phyloP scores from a whole-genome alignment of 2,888 invertebrate species.

The Odontocolon sp. region DNA sequence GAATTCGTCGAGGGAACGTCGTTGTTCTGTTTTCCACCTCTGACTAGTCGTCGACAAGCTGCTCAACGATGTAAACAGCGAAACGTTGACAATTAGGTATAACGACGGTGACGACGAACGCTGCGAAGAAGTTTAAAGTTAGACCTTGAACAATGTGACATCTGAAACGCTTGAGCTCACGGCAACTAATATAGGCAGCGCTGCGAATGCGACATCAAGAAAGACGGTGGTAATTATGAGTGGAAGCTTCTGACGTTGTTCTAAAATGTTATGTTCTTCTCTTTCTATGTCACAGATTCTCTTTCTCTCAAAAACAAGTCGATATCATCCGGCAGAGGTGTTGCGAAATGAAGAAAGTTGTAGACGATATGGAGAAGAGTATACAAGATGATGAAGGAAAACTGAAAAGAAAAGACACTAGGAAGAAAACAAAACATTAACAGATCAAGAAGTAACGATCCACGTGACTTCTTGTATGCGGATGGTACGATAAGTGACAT shows the following conservation, averaged over 20 bases:
- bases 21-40: neutral
- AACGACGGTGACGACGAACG: conserved; percentile 6
- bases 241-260: neutral
- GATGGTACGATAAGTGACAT: too few species aligned
- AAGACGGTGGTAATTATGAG: neutral
- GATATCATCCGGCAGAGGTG: too few species aligned
- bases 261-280: too few species aligned
- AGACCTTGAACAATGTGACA: conserved; percentile 5
- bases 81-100: neutral
- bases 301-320: too few species aligned
- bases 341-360: too few species aligned
- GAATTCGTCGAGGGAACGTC: neutral
- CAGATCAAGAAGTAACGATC: too few species aligned
- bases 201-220: neutral
- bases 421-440: too few species aligned
- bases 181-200: neutral
- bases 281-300: too few species aligned
- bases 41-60: conserved; percentile 24
- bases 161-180: conserved; percentile 12
- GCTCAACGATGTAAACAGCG: conserved; percentile 30
- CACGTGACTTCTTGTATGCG: too few species aligned
- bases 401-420: too few species aligned
- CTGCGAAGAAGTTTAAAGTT: conserved; percentile 41
- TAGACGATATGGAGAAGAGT: too few species aligned
- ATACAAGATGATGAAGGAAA: too few species aligned